Base-by-base conservation (phyloP, 1,140 invertebrate genomes). In the Asbolus verrucosus region DNA sequence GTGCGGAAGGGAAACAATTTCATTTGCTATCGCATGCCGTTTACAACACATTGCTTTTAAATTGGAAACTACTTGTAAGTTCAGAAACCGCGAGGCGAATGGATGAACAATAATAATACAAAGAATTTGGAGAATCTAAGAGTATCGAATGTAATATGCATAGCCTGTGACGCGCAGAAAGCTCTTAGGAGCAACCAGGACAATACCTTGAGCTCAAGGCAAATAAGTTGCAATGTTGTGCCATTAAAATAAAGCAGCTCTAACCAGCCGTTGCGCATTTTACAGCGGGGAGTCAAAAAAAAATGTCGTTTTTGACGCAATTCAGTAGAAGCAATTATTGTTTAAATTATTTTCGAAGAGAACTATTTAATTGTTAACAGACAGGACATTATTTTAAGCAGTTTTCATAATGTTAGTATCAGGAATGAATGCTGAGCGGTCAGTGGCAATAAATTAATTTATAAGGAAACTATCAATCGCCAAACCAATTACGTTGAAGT, bases 91-190 rank as follows among this genome's bases (percentile, higher is more conserved):
- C 33, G 13, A 54, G n/a, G 21, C n/a, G 46, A 54, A 27, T 4
- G 46, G 19, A 6, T 11, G 11, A 4, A 11, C 33, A 36, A 36
- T 4, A 36, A 36, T 36, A 36, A 36, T n/a, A 36, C 33, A 13
- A 24, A 9, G 46, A 54, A 54, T 54, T 54, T 54, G 6, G 21
- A 54, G 46, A 54, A 54, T 54, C 46, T 54, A 54, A 21, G 46
- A 11, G 46, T 54, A 54, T 27, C 46, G 46, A 54, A 54, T 54
- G 46, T 54, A 54, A 54, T 54, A 54, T 54, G 46, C 46, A 54
- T 31, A 30, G 46, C 21, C 21, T 31, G 11, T 27, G 21, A 54
- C 46, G 11, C 19, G 8, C 19, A 46, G 9, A 54, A 54, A 30
- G 13, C 46, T 54, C 46, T 3, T 21, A 27, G 46, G 46, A 54